These are phyloP conservation scores for Pitta sordida DNA, from an alignment of 2,113 vertebrate species.

Conservation along the genomic window DNA sequence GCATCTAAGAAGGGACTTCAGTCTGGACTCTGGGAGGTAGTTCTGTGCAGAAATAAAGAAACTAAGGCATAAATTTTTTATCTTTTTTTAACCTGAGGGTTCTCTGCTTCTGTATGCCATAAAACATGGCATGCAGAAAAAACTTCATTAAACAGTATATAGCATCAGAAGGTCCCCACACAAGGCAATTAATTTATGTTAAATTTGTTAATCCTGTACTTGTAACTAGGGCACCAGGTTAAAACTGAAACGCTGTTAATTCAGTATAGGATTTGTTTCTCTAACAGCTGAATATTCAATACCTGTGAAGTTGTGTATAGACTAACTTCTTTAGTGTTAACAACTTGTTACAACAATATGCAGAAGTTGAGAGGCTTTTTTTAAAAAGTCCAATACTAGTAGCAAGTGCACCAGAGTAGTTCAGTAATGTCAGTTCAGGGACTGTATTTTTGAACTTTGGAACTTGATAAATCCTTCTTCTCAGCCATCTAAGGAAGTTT, in stretches of 20 bases:
- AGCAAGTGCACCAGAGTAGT: neutral
- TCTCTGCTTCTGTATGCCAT: constrained; percentile 33
- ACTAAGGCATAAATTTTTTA: neutral
- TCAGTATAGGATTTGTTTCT: neutral
- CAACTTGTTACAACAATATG: neutral
- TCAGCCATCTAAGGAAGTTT: neutral
- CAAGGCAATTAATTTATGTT: neutral
- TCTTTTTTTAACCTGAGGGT: neutral
- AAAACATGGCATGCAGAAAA: constrained; percentile 22
- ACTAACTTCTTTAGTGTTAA: neutral
- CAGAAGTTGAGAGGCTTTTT: neutral
- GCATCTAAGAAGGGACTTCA: constrained; percentile 64
- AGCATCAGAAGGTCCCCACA: neutral
- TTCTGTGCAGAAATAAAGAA: constrained; percentile 73
- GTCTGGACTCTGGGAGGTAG: constrained; percentile 77
- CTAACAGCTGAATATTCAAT: neutral
- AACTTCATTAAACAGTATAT: neutral
- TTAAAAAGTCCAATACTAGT: neutral
- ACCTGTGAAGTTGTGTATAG: neutral
- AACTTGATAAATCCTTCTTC: neutral
- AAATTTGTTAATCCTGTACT: neutral
- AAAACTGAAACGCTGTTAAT: neutral
- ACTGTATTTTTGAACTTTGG: neutral
- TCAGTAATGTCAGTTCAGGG: neutral
- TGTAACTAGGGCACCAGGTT: constrained; percentile 38